phyloP scores from a whole-genome alignment of 2,888 invertebrate genomes.

The Epicampocera succincta region DNA sequence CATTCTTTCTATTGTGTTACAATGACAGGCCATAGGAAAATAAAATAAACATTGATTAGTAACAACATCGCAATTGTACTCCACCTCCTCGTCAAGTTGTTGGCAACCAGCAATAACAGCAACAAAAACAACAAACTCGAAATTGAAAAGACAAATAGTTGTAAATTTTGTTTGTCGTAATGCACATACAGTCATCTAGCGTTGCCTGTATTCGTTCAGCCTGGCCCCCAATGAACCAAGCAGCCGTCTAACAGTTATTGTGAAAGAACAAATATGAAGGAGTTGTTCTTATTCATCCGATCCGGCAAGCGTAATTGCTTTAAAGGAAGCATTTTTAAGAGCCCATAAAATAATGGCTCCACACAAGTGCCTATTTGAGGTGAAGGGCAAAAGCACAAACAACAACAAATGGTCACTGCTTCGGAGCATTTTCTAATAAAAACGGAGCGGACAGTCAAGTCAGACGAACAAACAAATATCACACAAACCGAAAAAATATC shows the following conservation, averaged over 20 bases:
- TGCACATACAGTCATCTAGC: slow-evolving; percentile 10
- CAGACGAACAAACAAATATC: slow-evolving; percentile 12
- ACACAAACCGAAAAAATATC: not conserved
- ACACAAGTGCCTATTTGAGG: slow-evolving; percentile 52
- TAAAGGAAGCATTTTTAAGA: slow-evolving; percentile 58
- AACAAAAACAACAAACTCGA: slow-evolving; percentile 15
- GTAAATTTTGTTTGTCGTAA: slow-evolving; percentile 49
- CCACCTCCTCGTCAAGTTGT: slow-evolving; percentile 42
- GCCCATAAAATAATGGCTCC: slow-evolving; percentile 59
- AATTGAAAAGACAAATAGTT: slow-evolving; percentile 55
- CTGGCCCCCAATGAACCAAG: not conserved
- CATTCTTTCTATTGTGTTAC: slow-evolving; percentile 44
- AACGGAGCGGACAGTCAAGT: not conserved
- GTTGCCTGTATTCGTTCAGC: not conserved
- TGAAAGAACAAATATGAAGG: slow-evolving; percentile 49
- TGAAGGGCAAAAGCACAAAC: not conserved
- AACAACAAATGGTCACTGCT: slow-evolving; percentile 21
- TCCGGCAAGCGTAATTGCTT: slow-evolving; percentile 61
- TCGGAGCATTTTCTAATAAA: not conserved
- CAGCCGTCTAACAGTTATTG: slow-evolving; percentile 32
- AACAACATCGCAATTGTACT: slow-evolving; percentile 42
- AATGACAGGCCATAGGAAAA: slow-evolving; percentile 34
- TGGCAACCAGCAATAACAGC: slow-evolving; percentile 12
- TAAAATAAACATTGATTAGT: slow-evolving; percentile 57
- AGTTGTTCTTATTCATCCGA: slow-evolving; percentile 46